Evolutionary conservation across 2,113 vertebrate species (phyloP).

Genomic region (Girardinichthys multiradiatus): DNA sequence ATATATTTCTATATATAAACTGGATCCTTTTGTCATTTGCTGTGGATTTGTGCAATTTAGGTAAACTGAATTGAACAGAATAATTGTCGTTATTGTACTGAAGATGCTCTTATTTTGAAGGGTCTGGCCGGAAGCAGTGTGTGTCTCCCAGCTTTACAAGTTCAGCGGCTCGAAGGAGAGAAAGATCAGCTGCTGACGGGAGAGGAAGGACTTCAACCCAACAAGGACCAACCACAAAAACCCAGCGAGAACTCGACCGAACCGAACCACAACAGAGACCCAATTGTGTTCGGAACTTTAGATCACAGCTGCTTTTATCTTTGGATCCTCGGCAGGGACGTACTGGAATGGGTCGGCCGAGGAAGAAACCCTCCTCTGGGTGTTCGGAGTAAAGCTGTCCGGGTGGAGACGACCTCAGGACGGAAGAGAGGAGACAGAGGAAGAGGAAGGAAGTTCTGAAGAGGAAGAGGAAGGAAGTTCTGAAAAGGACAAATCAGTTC

Average conservation of each 20-base stretch:
- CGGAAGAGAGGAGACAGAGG: not conserved
- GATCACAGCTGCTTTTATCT: no score
- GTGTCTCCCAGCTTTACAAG: not conserved
- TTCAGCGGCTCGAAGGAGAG: slow-evolving; percentile 12
- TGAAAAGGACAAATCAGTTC: no score
- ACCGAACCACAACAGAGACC: not conserved
- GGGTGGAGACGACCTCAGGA: slow-evolving; percentile 14
- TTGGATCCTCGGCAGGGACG: slow-evolving; percentile 1
- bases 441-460: not conserved
- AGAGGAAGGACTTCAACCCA: not conserved
- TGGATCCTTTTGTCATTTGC: no score
- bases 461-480: no score
- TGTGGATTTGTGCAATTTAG: no score
- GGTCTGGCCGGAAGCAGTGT: not conserved
- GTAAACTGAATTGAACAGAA: no score
- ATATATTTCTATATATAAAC: no score
- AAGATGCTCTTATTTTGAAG: slow-evolving; percentile 47
- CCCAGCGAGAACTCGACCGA: no score
- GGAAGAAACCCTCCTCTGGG: slow-evolving; percentile 33
- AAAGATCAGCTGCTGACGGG: not conserved
- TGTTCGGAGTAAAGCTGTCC: slow-evolving; percentile 47
- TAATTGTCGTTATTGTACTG: no score
- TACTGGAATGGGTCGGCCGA: slow-evolving; percentile 46
- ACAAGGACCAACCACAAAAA: not conserved
- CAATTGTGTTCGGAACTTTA: not conserved